Evolutionary conservation across 2,113 vertebrate species (phyloP).

Genomic region (Panthera tigris): DNA sequence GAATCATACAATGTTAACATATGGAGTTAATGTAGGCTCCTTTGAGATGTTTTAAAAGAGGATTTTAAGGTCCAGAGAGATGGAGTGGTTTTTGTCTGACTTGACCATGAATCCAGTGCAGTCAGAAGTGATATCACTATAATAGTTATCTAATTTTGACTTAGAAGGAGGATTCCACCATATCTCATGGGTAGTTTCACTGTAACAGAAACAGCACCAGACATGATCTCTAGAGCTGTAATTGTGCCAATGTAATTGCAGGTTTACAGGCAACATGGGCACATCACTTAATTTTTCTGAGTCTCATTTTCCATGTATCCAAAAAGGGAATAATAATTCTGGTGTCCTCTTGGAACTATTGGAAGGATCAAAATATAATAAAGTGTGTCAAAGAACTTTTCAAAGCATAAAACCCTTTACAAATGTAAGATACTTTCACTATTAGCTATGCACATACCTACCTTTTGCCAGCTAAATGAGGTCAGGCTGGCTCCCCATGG

Average conservation of each 20-base stretch:
- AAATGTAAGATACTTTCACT: conserved; percentile 36
- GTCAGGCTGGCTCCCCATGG: background rate
- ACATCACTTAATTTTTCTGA: background rate
- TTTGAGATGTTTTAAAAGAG: background rate
- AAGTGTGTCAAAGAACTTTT: conserved; percentile 58
- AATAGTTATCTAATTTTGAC: background rate
- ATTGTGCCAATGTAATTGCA: background rate
- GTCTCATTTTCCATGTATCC: background rate
- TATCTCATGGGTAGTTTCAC: background rate
- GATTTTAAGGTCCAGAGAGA: background rate
- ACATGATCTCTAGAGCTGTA: background rate
- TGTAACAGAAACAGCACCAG: background rate
- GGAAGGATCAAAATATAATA: conserved; percentile 58
- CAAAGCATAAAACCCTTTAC: conserved; percentile 56
- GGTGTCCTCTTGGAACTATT: conserved; percentile 19
- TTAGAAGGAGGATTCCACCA: background rate
- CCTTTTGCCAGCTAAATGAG: background rate
- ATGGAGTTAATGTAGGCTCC: background rate
- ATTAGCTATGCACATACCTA: conserved; percentile 27
- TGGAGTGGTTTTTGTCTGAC: background rate
- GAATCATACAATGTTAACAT: background rate
- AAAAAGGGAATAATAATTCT: conserved; percentile 33
- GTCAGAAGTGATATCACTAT: background rate
- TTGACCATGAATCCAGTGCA: background rate
- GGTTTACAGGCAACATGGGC: background rate